Evolutionary conservation across 2,888 invertebrate genomes (phyloP).

Genomic region (Troglohyphantes excavatus): DNA sequence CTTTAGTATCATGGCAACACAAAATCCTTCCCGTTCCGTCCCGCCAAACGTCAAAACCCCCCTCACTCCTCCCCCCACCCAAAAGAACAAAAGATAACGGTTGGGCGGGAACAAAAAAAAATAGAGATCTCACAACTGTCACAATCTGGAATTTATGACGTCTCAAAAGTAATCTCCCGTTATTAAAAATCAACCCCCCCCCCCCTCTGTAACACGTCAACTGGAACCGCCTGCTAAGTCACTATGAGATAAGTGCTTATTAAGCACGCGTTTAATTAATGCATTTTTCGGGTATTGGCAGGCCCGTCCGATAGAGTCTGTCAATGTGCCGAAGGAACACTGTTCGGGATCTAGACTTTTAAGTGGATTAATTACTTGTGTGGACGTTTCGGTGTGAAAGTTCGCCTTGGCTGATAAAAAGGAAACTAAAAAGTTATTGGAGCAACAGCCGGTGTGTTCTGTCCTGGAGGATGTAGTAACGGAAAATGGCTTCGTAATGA

Average conservation of each 20-base stretch:
- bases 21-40: not conserved
- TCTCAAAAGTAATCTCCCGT: slow-evolving; percentile 6
- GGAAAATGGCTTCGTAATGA: no score
- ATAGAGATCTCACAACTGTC: slow-evolving; percentile 11
- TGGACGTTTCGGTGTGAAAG: slow-evolving; percentile 12
- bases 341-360: not conserved
- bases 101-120: no score
- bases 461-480: no score
- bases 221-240: not conserved
- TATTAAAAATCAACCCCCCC: slow-evolving; percentile 62
- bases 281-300: slow-evolving; percentile 21
- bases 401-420: not conserved
- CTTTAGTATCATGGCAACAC: no score
- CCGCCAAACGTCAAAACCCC: not conserved
- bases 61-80: not conserved
- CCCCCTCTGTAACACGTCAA: no score
- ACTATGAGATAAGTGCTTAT: slow-evolving; percentile 48
- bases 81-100: not conserved
- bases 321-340: not conserved
- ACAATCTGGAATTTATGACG: slow-evolving; percentile 18
- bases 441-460: slow-evolving; percentile 45
- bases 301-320: slow-evolving; percentile 16
- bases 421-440: not conserved
- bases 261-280: slow-evolving; percentile 62
- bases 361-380: slow-evolving; percentile 37